A percentile compares a stretch with the other conserved stretches of the same genome.
Evolutionary conservation across 2,797 vertebrate genomes (phyloP).

Genomic region (Echiichthys vipera): DNA sequence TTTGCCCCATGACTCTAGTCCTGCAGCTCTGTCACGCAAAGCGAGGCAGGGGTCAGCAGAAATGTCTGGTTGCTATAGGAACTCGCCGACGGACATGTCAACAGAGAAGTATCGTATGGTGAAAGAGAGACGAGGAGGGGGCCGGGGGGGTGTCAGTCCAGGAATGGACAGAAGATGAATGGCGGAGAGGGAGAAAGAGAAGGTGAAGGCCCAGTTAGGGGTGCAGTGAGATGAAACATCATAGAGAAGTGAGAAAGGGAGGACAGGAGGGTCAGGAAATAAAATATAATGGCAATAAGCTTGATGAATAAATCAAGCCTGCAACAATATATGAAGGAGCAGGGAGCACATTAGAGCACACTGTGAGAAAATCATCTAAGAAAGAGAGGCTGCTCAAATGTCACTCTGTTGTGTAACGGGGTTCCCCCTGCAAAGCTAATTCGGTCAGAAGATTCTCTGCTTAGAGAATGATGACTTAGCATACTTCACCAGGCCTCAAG

Average conservation of each 20-base stretch:
- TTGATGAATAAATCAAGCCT: not conserved
- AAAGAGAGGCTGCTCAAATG: slow-evolving; percentile 35
- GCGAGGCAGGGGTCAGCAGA: slow-evolving; percentile 66
- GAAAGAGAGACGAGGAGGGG: slow-evolving; percentile 74
- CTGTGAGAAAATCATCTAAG: slow-evolving; percentile 3
- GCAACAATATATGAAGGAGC: not conserved
- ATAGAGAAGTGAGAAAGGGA: slow-evolving; percentile 4
- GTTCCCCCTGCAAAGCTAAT: slow-evolving; percentile 50
- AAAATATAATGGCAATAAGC: not conserved
- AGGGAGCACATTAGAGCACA: not conserved
- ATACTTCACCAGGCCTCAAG: slow-evolving; percentile 17
- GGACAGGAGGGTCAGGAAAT: not conserved
- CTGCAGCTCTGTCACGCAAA: slow-evolving; percentile 61
- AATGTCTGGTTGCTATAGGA: slow-evolving; percentile 73
- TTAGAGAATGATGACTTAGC: slow-evolving; percentile 56
- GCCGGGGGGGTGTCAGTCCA: slow-evolving; percentile 49
- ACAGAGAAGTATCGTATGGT: slow-evolving; percentile 80
- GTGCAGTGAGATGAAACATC: slow-evolving; percentile 28
- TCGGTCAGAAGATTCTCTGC: slow-evolving; percentile 55
- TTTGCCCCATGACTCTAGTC: slow-evolving; percentile 37
- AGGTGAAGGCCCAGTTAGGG: slow-evolving; percentile 25
- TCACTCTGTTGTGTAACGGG: slow-evolving; percentile 48
- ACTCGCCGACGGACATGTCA: slow-evolving; percentile 67
- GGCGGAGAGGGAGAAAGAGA: slow-evolving; percentile 28
- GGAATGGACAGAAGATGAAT: slow-evolving; percentile 68